Evolutionary conservation across 2,797 vertebrate species (phyloP).

Genomic region (Toxotes lorentzi): DNA sequence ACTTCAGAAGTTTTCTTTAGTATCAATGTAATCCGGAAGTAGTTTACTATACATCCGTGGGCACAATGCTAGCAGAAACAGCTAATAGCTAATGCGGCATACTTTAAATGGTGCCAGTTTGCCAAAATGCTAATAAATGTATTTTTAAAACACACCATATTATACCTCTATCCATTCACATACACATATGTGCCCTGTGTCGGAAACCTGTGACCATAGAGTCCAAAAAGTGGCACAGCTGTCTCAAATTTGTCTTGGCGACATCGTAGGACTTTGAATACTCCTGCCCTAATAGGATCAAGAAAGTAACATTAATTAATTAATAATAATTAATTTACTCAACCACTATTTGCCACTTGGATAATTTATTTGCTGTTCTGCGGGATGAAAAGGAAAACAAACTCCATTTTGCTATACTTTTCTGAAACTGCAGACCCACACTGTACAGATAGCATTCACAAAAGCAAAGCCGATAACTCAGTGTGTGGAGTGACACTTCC

Average conservation of each 20-base stretch:
- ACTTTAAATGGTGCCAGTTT: background rate
- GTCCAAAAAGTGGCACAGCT: background rate
- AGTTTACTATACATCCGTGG: background rate
- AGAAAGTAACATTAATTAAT: slow-evolving; percentile 11
- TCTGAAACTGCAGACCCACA: background rate
- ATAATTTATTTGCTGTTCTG: background rate
- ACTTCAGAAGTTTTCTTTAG: background rate
- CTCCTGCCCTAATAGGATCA: background rate
- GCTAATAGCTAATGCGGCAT: background rate
- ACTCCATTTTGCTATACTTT: background rate
- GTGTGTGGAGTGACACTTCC: slow-evolving; percentile 42
- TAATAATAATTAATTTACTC: too few relatives aligned
- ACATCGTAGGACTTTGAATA: slow-evolving; percentile 1
- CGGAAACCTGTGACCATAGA: background rate
- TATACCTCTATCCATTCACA: too few relatives aligned
- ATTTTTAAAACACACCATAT: background rate
- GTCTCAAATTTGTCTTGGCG: background rate
- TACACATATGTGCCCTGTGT: background rate
- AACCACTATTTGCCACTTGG: background rate
- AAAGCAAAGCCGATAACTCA: slow-evolving; percentile 28
- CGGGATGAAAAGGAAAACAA: background rate
- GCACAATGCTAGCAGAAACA: background rate
- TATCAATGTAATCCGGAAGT: background rate
- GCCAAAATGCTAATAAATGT: background rate
- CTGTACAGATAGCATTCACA: slow-evolving; percentile 1